A percentile compares a stretch with the other conserved stretches of the same genome.
Conservation (phyloP, 2,888 invertebrate genomes). For the Chrysolina haemoptera region DNA sequence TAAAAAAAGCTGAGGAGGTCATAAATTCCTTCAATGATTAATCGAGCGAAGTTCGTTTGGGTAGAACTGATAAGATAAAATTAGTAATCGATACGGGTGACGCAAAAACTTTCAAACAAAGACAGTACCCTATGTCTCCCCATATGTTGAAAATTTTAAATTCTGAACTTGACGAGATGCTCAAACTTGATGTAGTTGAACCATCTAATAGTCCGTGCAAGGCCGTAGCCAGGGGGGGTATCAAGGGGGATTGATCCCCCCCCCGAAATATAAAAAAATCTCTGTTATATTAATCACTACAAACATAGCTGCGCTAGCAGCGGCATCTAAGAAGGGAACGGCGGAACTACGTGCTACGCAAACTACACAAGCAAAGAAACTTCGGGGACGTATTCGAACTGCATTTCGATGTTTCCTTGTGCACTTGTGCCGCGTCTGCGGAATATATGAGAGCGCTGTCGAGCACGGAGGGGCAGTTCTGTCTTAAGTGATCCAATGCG, state of each 20-base stretch:
- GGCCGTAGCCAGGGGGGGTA: no score
- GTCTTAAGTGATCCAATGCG: not conserved
- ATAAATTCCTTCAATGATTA: not conserved
- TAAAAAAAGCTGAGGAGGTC: not conserved
- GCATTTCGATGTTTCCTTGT: no score
- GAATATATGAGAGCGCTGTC: no score
- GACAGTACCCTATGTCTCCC: not conserved
- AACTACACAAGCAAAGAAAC: no score
- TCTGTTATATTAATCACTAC: no score
- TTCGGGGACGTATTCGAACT: no score
- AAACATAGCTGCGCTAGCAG: no score
- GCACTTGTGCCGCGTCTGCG: no score
- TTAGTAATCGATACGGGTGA: not conserved
- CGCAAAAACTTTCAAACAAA: not conserved
- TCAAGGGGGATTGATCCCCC: no score
- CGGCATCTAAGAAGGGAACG: no score
- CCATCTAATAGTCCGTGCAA: not conserved
- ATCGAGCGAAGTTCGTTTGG: not conserved
- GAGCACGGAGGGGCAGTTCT: not conserved
- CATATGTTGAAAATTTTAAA: not conserved
- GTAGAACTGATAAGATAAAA: conserved; percentile 5
- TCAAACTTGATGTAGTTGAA: not conserved
- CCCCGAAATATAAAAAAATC: no score
- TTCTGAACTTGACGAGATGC: not conserved
- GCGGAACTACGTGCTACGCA: no score